A percentile compares a stretch with the other conserved stretches of the same genome.
Evolutionary conservation across 2,797 vertebrate genomes (phyloP).

Genomic region (Peromyscus attwateri): DNA sequence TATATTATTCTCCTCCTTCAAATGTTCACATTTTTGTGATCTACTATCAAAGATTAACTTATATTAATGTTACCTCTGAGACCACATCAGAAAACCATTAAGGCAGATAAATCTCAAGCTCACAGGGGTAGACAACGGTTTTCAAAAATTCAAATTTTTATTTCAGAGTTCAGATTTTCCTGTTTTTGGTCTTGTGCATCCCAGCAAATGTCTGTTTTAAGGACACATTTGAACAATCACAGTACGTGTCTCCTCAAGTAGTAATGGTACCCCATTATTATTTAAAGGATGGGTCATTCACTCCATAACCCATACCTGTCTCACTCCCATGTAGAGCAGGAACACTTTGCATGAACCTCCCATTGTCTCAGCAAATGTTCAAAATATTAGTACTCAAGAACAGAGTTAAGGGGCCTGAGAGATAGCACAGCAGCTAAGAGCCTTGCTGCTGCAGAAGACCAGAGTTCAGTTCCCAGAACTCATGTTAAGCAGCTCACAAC

Average conservation of each 20-base stretch:
- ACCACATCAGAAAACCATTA: neutral
- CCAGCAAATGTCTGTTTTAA: neutral
- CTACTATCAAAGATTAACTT: neutral
- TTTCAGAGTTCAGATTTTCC: neutral
- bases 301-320: neutral
- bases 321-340: neutral
- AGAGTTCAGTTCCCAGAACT: neutral
- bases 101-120: neutral
- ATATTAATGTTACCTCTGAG: neutral
- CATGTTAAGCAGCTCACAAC: neutral
- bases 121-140: neutral
- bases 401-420: neutral
- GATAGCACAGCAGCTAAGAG: neutral
- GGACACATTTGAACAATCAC: neutral
- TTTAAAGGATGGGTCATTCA: neutral
- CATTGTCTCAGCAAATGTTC: neutral
- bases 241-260: neutral
- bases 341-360: neutral
- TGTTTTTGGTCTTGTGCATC: neutral
- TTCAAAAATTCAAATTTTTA: conserved; percentile 17
- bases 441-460: neutral
- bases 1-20: neutral
- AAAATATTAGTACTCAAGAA: neutral
- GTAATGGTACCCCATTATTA: neutral
- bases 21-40: neutral